Percentiles rank a stretch among this genome's conserved stretches.
Conservation (phyloP, 2,888 invertebrate species). For the Phalera bucephala region DNA sequence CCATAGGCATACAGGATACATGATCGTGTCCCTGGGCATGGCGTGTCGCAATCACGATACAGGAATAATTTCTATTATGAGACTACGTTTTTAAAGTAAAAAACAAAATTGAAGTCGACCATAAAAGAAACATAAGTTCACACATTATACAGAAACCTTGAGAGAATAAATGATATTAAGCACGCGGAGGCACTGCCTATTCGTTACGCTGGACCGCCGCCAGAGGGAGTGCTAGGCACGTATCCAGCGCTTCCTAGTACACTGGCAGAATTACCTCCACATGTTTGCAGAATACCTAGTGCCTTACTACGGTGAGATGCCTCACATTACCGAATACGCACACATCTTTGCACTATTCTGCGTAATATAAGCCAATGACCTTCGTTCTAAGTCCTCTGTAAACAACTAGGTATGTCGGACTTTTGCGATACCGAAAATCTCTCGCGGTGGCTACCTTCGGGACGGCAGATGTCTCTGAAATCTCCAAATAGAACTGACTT, state of each 20-base stretch:
- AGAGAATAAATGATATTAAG: slow-evolving; percentile 26
- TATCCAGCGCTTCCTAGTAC: slow-evolving; percentile 72
- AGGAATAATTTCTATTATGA: too few relatives aligned
- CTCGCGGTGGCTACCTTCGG: too few relatives aligned
- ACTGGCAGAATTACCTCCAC: slow-evolving; percentile 57
- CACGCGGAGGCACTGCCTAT: slow-evolving; percentile 28
- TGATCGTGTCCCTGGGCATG: too few relatives aligned
- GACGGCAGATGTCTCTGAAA: too few relatives aligned
- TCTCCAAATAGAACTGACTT: too few relatives aligned
- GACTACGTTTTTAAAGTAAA: too few relatives aligned
- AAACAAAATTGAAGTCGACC: slow-evolving; percentile 7
- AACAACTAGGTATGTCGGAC: too few relatives aligned
- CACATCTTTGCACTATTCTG: slow-evolving; percentile 39
- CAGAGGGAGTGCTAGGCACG: slow-evolving; percentile 61
- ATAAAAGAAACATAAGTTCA: slow-evolving; percentile 14
- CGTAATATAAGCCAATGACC: too few relatives aligned
- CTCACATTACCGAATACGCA: slow-evolving; percentile 20
- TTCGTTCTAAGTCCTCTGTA: too few relatives aligned
- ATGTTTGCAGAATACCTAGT: slow-evolving; percentile 50
- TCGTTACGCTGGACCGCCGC: slow-evolving; percentile 54
- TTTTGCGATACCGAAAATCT: too few relatives aligned
- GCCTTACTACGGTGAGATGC: slow-evolving; percentile 42
- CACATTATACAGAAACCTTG: slow-evolving; percentile 21
- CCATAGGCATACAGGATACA: too few relatives aligned
- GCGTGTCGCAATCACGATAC: too few relatives aligned